Evolutionary conservation across 2,113 vertebrate species (phyloP), one percentile per base, ranked within the genome.

Genomic region (Cephalopholis sonnerati): DNA sequence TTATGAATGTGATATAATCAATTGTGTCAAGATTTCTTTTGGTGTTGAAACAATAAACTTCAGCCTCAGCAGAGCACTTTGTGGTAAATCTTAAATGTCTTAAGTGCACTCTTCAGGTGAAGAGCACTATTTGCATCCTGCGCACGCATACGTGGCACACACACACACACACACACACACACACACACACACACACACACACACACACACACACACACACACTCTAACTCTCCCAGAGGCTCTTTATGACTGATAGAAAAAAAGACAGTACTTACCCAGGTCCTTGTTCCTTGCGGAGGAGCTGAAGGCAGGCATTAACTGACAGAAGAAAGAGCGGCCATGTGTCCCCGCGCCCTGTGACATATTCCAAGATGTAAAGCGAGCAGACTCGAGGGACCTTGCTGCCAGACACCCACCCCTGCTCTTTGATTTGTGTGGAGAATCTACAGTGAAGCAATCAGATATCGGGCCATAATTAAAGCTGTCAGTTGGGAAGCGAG

Each of bases 381-480:
- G 55, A 87, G 71, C 57, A 44, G 76, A 48, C 84, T 89, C 51
- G 1, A 50, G 85, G 78, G 84, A 89, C 78, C 69, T 69, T 54
- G 79, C 73, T 62, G 74, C 74, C 67, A 81, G 64, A 75, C 82
- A 25, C 25, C 71, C 58, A 53, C 67, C 74, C 82, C 85, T 91
- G 66, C 86, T 68, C 87, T 89, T 87, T 87, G 86, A 91, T 91
- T 91, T 94, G 94, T 88, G 92, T 93, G 81, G 92, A 88, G 93
- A 91, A 97, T 96, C 95, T 92, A 94, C 94, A 66, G 95, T 94
- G 95, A 96, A 91, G 95, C 96, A 96, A 97, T 98, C 97, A 96
- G 96, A 97, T 97, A 96, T 96, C 95, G 83, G 96, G 95, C 96
- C 95, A 93, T 98, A 97, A 99, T 98, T 98, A 99, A 98, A 97